Evolutionary conservation across 1,140 invertebrate genomes (phyloP).

Genomic region (Hetaerina americana): DNA sequence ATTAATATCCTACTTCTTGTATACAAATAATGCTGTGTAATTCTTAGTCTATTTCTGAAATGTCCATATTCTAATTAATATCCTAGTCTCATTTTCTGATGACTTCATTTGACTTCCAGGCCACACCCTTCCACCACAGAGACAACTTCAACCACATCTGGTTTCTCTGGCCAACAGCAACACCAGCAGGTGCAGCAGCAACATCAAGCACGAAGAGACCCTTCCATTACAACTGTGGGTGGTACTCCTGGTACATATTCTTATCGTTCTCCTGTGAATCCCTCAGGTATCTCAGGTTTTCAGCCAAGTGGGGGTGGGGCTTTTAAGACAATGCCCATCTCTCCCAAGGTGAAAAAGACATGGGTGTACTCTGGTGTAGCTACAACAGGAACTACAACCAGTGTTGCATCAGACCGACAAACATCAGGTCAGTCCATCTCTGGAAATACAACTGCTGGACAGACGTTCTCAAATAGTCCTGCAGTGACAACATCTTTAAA

Average conservation of each 20-base stretch:
- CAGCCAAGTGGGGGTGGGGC: conserved; percentile 71
- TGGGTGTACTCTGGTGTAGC: not conserved
- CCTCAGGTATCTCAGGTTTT: conserved; percentile 63
- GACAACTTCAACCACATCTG: not conserved
- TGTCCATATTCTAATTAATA: too few relatives aligned
- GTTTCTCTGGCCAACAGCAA: conserved; percentile 1
- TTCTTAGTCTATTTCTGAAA: too few relatives aligned
- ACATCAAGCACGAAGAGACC: not conserved
- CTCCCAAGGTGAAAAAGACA: conserved; percentile 34
- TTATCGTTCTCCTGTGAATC: conserved; percentile 48
- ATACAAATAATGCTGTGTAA: too few relatives aligned
- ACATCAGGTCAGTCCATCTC: not conserved
- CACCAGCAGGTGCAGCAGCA: not conserved
- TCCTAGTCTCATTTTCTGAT: too few relatives aligned
- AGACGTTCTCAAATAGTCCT: too few relatives aligned
- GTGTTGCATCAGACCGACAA: not conserved
- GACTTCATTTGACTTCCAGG: too few relatives aligned
- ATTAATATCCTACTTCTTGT: too few relatives aligned
- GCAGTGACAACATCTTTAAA: not conserved
- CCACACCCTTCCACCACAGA: not conserved
- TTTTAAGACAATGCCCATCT: conserved; percentile 70
- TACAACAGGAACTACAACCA: not conserved
- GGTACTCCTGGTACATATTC: not conserved
- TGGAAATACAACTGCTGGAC: too few relatives aligned
- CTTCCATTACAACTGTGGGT: not conserved